Conservation (phyloP, 1,140 invertebrate genomes). For the Holotrichia oblita region DNA sequence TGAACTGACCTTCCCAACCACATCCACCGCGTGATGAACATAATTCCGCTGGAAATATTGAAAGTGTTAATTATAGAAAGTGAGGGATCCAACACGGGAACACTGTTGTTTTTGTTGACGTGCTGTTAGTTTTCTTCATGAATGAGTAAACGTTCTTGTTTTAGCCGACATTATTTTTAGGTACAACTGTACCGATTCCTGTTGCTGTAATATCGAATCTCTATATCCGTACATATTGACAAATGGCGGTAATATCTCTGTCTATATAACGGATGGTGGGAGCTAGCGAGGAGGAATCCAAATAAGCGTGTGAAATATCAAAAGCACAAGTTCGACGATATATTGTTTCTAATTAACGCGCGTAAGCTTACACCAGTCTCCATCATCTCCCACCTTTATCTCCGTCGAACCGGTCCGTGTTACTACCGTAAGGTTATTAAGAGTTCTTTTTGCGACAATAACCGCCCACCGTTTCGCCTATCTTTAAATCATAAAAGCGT, state of each 20-base stretch:
- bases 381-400: slow-evolving; percentile 26
- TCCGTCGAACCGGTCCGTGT: background rate
- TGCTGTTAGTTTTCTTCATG: no score
- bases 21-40: no score
- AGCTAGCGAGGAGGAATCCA: slow-evolving; percentile 25
- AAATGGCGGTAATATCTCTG: slow-evolving; percentile 26
- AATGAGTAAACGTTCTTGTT: no score
- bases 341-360: slow-evolving; percentile 25
- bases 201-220: background rate
- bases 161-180: no score
- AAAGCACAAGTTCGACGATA: slow-evolving; percentile 21
- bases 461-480: background rate
- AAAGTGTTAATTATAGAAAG: no score
- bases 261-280: background rate
- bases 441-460: slow-evolving; percentile 36
- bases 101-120: no score
- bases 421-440: slow-evolving; percentile 1
- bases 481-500: no score
- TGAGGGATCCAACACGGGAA: no score
- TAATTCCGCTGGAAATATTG: no score
- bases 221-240: slow-evolving; percentile 2
- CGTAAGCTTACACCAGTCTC: slow-evolving; percentile 7
- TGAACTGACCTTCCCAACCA: no score
- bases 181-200: no score
- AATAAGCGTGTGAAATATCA: slow-evolving; percentile 28